Evolutionary conservation across 2,888 invertebrate genomes (phyloP), one percentile per base, ranked within the genome.

Genomic region (Meloe dianella): DNA sequence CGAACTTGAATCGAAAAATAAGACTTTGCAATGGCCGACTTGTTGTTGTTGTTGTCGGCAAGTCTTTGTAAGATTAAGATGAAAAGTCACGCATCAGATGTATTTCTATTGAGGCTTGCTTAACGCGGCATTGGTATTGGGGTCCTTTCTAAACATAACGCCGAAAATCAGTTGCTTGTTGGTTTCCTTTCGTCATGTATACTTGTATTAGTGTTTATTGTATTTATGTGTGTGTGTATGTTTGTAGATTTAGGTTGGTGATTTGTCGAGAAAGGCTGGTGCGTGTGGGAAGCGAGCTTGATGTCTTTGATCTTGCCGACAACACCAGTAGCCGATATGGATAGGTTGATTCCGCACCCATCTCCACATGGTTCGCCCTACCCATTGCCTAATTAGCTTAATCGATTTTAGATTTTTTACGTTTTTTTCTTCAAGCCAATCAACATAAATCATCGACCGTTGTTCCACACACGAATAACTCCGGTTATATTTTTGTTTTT

Each of bases 81-180:
- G 75, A 75, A 79, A 79, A 80, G 80, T 80, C 80, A 80, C 78
- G 80, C 79, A 79, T 76, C 76, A 70, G 75, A 75, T 75, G 72
- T 74, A 71, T 74, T 71, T 71, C 76, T 69, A 74, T 75, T 76
- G 70, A 73, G 70, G 69, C 64, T 67, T 64, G 68, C 73, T 73
- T 73, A 73, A 74, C 69, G 71, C 71, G 71, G 69, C 67, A 71
- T 70, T 71, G 64, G 71, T 66, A 14, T 69, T 71, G 68, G 71
- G 69, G 71, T 71, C 74, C 70, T 68, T 67, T 72, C 71, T 67
- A 70, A 73, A 69, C 72, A 67, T 65, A 56, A 69, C 67, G 65
- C 73, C 74, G 73, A 73, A 41, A 74, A 74, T 74, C 73, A 74
- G 73, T 71, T 74, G 72, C 75, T 75, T 72, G 70, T 74, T 74